Evolutionary conservation across 2,888 invertebrate genomes (phyloP).

Genomic region (Magallana nippona): DNA sequence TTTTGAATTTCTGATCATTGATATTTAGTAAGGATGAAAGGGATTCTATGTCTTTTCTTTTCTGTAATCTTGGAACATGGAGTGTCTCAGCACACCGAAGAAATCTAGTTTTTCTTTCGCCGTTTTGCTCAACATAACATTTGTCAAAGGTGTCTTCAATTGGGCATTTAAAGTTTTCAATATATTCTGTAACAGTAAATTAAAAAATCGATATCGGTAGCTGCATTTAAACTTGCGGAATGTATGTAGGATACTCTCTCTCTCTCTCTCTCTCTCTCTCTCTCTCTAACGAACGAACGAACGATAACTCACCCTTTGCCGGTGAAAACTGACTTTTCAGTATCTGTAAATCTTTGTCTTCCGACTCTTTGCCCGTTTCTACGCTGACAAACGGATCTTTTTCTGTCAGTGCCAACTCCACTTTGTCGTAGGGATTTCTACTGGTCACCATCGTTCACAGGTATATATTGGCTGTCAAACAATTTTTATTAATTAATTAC

Average conservation of each 20-base stretch:
- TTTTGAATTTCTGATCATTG: background rate
- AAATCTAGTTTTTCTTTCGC: background rate
- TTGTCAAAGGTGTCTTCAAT: background rate
- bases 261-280: constrained; percentile 23
- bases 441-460: no score
- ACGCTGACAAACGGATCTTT: background rate
- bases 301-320: background rate
- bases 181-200: background rate
- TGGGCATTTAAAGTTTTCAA: background rate
- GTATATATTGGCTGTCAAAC: no score
- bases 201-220: no score
- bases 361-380: background rate
- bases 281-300: no score
- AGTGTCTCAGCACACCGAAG: constrained; percentile 3
- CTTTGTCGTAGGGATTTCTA: no score
- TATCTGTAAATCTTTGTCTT: background rate
- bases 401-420: background rate
- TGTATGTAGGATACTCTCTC: background rate
- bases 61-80: background rate
- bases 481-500: no score
- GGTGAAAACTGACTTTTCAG: background rate
- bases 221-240: no score
- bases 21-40: background rate
- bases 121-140: background rate
- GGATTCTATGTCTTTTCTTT: background rate